phyloP scores from a whole-genome alignment of 1,140 invertebrate species.

The Dermatophagoides farinae region DNA sequence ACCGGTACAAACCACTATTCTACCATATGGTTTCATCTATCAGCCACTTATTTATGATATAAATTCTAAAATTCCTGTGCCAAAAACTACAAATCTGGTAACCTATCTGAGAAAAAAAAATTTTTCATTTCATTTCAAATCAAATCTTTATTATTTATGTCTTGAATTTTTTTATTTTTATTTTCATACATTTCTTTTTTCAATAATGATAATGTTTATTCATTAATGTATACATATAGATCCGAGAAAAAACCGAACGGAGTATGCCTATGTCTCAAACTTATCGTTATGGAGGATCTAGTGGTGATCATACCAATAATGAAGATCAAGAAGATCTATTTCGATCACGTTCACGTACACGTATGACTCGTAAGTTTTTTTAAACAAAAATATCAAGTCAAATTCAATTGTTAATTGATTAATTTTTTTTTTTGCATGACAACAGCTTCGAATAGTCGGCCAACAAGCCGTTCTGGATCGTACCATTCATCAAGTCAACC shows the following conservation, averaged over 20 bases:
- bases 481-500: conserved; percentile 41
- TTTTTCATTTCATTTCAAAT: not conserved
- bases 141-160: not conserved
- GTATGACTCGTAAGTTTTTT: conserved; percentile 17
- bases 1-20: not conserved
- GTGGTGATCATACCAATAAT: conserved; percentile 15
- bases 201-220: not conserved
- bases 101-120: not conserved
- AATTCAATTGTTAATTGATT: not conserved
- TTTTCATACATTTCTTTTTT: not conserved
- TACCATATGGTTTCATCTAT: not conserved
- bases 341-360: conserved; percentile 11
- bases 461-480: conserved; percentile 30
- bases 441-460: conserved; percentile 40
- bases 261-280: conserved; percentile 17
- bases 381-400: not conserved
- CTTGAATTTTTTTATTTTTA: not conserved
- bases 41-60: conserved; percentile 3
- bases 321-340: conserved; percentile 11
- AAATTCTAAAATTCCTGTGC: conserved; percentile 2
- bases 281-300: conserved; percentile 14
- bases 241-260: conserved; percentile 20
- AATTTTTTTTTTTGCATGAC: not conserved
- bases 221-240: conserved; percentile 11
- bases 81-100: not conserved